phyloP scores from a whole-genome alignment of 2,888 invertebrate species.

The Drosophila mayaguana region DNA sequence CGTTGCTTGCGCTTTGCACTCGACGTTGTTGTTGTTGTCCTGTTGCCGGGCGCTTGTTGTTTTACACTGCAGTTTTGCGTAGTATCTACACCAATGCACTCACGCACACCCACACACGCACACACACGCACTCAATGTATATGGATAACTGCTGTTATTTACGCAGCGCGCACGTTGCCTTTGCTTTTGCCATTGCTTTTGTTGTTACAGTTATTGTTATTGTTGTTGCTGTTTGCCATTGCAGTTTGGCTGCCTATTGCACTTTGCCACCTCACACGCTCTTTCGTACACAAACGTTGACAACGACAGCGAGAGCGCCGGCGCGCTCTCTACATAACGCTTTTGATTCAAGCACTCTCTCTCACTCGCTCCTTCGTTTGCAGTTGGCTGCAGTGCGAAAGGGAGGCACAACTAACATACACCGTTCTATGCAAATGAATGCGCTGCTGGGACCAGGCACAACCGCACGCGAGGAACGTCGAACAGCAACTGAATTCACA shows the following conservation, averaged over 20 bases:
- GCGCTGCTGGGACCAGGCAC: conserved; percentile 62
- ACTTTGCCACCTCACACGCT: conserved; percentile 57
- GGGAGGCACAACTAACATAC: conserved; percentile 13
- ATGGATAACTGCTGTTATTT: conserved; percentile 60
- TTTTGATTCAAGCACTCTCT: conserved; percentile 1
- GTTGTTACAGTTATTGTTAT: conserved; percentile 36
- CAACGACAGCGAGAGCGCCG: conserved; percentile 64
- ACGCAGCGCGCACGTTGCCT: conserved; percentile 70
- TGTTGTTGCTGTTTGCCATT: conserved; percentile 41
- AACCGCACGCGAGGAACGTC: conserved; percentile 83
- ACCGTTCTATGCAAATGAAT: conserved; percentile 33
- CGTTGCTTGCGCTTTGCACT: conserved; percentile 24
- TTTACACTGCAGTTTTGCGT: conserved; percentile 57
- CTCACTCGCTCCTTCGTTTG: conserved; percentile 12
- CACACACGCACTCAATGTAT: conserved; percentile 23
- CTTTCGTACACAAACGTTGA: conserved; percentile 68
- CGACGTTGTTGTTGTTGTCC: conserved; percentile 46
- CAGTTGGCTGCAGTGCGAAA: conserved; percentile 18
- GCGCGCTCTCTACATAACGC: conserved; percentile 59
- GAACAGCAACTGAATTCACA: conserved; percentile 82
- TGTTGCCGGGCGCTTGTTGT: conserved; percentile 64
- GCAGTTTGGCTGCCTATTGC: conserved; percentile 55
- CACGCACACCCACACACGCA: conserved; percentile 27
- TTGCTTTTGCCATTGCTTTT: conserved; percentile 49
- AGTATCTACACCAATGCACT: conserved; percentile 43